These are phyloP conservation scores for Cephus pulcher DNA, from an alignment of 2,888 invertebrate genomes.

Conservation along the genomic window DNA sequence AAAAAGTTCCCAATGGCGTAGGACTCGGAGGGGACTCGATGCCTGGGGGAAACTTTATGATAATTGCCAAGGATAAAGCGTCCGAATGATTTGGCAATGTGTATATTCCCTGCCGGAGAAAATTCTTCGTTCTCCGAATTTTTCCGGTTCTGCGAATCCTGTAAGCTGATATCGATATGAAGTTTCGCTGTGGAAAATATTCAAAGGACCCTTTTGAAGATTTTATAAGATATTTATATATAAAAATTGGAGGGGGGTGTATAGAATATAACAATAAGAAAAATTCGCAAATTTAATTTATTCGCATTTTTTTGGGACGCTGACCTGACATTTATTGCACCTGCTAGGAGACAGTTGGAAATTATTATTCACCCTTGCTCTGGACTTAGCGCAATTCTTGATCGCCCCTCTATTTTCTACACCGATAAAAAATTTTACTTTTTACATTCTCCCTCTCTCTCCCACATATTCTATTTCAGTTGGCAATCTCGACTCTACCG, in stretches of 20 bases:
- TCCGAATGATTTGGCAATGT: background rate
- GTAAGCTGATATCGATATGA: background rate
- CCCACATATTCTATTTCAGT: constrained; percentile 12
- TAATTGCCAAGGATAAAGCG: background rate
- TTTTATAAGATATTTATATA: background rate
- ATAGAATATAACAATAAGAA: background rate
- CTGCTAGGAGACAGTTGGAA: constrained; percentile 41
- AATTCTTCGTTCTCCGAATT: background rate
- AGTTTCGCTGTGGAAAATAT: background rate
- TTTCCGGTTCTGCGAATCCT: background rate
- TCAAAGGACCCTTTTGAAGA: background rate
- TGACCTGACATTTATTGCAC: constrained; percentile 47
- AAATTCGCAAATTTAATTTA: constrained; percentile 28
- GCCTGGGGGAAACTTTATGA: background rate
- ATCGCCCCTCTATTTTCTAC: constrained; percentile 25
- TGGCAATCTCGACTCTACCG: background rate
- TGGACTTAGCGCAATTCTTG: constrained; percentile 34
- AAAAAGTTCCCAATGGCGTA: background rate
- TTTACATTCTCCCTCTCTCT: constrained; percentile 3
- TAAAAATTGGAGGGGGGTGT: background rate
- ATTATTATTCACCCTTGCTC: constrained; percentile 43
- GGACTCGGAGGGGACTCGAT: background rate
- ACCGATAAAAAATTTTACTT: constrained; percentile 7
- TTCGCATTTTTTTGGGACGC: constrained; percentile 15
- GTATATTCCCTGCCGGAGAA: background rate